Evolutionary conservation across 2,113 vertebrate genomes (phyloP), one percentile per base, ranked within the genome.

Genomic region (Picathartes gymnocephalus): DNA sequence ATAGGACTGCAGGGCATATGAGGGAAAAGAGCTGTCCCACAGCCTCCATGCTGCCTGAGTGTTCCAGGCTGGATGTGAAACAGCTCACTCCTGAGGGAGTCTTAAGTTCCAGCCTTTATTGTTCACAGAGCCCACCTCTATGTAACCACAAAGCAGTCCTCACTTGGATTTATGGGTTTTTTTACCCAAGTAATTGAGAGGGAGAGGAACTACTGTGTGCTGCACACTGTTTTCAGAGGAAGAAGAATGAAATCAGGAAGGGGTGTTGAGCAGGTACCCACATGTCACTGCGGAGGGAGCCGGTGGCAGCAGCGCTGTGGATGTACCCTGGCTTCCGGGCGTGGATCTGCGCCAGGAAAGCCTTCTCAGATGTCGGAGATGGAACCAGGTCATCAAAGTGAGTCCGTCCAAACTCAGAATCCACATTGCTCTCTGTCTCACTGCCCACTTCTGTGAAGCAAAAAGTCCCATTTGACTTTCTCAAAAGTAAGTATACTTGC

Each of bases 401-500:
- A 86, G 98, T 96, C n/a, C 98, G 98, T 17, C 98, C 98, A 95
- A 98, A 98, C 68, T 99, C 99, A 24, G 99, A 98, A 94, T 99
- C 99, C 97, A 98, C 98, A 8, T 98, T 98, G 95, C 99, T 99
- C 87, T 99, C 99, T 1, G 98, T 98, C 97, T 99, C 99, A 35
- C 98, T 99, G 65, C 98, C 99, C 51, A 98, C 98, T 89, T 99
- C 99, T 99, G 83, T 57, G 66, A 96, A 94, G 54, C 25, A 81
- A 62, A 88, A 66, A 31, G 76, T 69, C 60, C 40, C 47, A 71
- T 53, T 78, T 64, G 81, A 74, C 37, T 61, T 64, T 7, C 80
- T 50, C n/a, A 4, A 35, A 39, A 37, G 15, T 33, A 47, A 40
- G 47, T 10, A 24, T 3, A 42, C 8, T 11, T 27, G 39, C 16